These are phyloP conservation scores for Anoncus sp. DNA, from an alignment of 2,888 invertebrate genomes.

Conservation along the genomic window DNA sequence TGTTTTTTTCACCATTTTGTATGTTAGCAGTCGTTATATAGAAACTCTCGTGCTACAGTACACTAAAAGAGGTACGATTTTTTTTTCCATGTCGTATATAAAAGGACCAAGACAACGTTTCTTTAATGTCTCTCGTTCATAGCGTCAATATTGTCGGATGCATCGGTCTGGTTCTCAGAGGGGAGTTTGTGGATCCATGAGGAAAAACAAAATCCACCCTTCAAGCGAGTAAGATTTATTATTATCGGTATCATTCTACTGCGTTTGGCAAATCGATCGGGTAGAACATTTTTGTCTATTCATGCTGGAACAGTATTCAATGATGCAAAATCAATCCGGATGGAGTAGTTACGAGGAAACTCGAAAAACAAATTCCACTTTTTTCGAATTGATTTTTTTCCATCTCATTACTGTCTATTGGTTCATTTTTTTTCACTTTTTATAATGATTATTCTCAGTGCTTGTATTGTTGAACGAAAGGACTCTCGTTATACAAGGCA, in stretches of 20 bases:
- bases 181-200: background rate
- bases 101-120: slow-evolving; percentile 5
- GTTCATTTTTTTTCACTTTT: too few relatives aligned
- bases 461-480: too few relatives aligned
- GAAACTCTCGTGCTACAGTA: slow-evolving; percentile 10
- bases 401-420: too few relatives aligned
- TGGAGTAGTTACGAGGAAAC: too few relatives aligned
- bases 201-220: background rate
- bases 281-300: background rate
- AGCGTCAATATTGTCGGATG: slow-evolving; percentile 49
- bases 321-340: background rate
- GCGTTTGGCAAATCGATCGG: background rate
- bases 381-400: too few relatives aligned
- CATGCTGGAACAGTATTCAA: background rate
- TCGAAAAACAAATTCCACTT: too few relatives aligned
- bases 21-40: background rate
- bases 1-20: background rate
- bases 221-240: background rate
- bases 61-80: slow-evolving; percentile 7
- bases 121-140: slow-evolving; percentile 34
- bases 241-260: background rate
- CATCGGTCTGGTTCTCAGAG: slow-evolving; percentile 39
- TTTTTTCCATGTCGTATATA: slow-evolving; percentile 22
- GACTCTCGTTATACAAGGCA: too few relatives aligned
- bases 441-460: too few relatives aligned